phyloP scores from a whole-genome alignment of 2,797 vertebrate genomes.

The Chaenodraco wilsoni region DNA sequence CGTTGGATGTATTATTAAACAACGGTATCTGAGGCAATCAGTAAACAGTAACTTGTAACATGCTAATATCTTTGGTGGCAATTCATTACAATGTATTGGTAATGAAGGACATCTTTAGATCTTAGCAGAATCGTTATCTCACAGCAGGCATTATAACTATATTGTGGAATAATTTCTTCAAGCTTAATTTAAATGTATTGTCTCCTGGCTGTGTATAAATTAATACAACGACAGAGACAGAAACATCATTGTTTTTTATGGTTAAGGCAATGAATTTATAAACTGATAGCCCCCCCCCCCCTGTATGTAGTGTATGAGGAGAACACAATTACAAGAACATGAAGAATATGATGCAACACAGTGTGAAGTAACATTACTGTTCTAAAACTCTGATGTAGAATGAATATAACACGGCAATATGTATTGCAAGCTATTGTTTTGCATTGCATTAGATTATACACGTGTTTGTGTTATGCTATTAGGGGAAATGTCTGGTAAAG shows the following conservation, averaged over 20 bases:
- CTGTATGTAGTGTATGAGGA: background rate
- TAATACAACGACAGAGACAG: slow-evolving; percentile 20
- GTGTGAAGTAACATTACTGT: slow-evolving; percentile 18
- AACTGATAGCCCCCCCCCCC: no score
- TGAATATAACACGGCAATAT: background rate
- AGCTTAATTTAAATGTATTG: slow-evolving; percentile 41
- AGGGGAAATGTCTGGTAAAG: background rate
- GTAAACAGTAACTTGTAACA: slow-evolving; percentile 32
- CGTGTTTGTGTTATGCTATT: background rate
- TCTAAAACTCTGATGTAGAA: background rate
- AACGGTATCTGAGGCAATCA: slow-evolving; percentile 38
- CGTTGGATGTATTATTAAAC: slow-evolving; percentile 10
- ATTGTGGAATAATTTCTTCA: slow-evolving; percentile 25
- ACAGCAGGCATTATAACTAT: slow-evolving; percentile 14
- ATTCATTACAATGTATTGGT: slow-evolving; percentile 49
- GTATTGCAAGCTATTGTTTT: background rate
- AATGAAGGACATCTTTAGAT: slow-evolving; percentile 19
- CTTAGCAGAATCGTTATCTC: slow-evolving; percentile 19
- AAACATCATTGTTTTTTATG: slow-evolving; percentile 24
- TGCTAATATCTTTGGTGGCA: slow-evolving; percentile 1
- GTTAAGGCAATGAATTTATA: slow-evolving; percentile 5
- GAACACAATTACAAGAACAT: slow-evolving; percentile 15
- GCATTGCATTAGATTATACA: background rate
- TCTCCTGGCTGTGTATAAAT: slow-evolving; percentile 48
- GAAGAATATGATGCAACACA: slow-evolving; percentile 24